These are phyloP conservation scores for Diglossa brunneiventris DNA, from an alignment of 2,113 vertebrate species.

Conservation along the genomic window DNA sequence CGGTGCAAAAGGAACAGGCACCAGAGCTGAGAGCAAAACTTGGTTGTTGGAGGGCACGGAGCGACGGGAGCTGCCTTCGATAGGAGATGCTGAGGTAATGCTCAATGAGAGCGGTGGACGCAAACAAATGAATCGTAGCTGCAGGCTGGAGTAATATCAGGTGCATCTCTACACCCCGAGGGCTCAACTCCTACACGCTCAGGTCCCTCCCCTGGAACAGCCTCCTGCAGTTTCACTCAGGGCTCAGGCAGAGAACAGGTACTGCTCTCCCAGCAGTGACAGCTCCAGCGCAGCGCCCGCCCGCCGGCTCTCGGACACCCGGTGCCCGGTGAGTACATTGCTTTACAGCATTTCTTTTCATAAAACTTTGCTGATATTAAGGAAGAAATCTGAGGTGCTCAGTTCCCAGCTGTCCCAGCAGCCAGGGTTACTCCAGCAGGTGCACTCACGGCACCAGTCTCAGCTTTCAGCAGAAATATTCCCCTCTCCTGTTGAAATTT, in stretches of 20 bases:
- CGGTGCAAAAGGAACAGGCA: not conserved
- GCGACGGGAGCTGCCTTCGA: not conserved
- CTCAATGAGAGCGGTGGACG: slow-evolving; percentile 68
- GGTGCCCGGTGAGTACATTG: slow-evolving; percentile 65
- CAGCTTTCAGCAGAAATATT: not conserved
- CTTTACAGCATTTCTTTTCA: not conserved
- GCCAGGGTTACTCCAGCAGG: slow-evolving; percentile 51
- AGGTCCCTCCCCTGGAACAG: slow-evolving; percentile 88
- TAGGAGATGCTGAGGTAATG: slow-evolving; percentile 58
- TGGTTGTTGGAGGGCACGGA: slow-evolving; percentile 53
- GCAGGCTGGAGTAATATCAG: slow-evolving; percentile 93
- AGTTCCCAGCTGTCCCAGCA: not conserved
- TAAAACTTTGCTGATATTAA: rapidly evolving
- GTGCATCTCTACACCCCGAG: slow-evolving; percentile 92
- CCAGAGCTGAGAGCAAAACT: not conserved
- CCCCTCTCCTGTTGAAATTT: too few species aligned
- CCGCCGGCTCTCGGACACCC: not conserved
- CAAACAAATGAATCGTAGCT: slow-evolving; percentile 87
- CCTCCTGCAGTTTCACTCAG: slow-evolving; percentile 85
- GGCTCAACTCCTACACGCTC: slow-evolving; percentile 89
- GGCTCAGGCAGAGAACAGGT: slow-evolving; percentile 77
- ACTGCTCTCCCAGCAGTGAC: slow-evolving; percentile 69
- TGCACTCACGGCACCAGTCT: slow-evolving; percentile 26
- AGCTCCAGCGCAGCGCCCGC: slow-evolving; percentile 37
- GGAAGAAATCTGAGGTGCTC: not conserved